Percentiles rank a stretch among this genome's conserved stretches.
Evolutionary conservation across 2,888 invertebrate species (phyloP).

Genomic region (Ennomos quercinarius): DNA sequence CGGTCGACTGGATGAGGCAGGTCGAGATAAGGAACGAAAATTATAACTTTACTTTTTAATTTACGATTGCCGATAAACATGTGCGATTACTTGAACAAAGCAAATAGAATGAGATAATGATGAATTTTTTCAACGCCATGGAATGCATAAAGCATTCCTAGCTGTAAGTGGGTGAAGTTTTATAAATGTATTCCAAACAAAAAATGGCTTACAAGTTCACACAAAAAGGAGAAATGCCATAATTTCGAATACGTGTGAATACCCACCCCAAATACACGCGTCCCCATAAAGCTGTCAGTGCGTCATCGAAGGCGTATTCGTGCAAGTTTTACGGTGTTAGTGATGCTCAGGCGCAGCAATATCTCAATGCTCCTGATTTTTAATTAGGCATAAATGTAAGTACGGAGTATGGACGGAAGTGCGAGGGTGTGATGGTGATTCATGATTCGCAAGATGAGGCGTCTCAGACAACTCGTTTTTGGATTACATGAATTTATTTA

Average conservation of each 20-base stretch:
- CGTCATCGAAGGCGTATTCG: conserved; percentile 74
- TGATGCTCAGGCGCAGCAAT: conserved; percentile 42
- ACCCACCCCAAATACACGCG: conserved; percentile 48
- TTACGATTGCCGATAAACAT: too few relatives aligned
- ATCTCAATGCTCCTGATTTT: conserved; percentile 46
- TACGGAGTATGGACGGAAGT: conserved; percentile 47
- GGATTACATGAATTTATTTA: not conserved
- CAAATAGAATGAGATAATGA: too few relatives aligned
- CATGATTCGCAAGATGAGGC: conserved; percentile 45
- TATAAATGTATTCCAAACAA: too few relatives aligned
- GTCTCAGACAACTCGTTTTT: conserved; percentile 2
- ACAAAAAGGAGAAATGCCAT: not conserved
- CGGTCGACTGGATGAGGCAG: too few relatives aligned
- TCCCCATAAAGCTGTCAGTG: conserved; percentile 71
- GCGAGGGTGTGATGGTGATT: conserved; percentile 60
- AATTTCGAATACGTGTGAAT: conserved; percentile 10
- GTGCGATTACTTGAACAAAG: too few relatives aligned
- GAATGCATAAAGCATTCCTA: too few relatives aligned
- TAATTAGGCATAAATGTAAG: conserved; percentile 55
- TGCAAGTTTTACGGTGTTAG: conserved; percentile 69
- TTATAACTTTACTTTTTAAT: too few relatives aligned
- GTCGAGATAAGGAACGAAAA: too few relatives aligned
- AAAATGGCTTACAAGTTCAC: too few relatives aligned
- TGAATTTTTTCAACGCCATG: too few relatives aligned
- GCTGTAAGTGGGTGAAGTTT: too few relatives aligned